These are phyloP conservation scores for Spondyliosoma cantharus DNA, from an alignment of 2,797 vertebrate genomes.

Conservation along the genomic window DNA sequence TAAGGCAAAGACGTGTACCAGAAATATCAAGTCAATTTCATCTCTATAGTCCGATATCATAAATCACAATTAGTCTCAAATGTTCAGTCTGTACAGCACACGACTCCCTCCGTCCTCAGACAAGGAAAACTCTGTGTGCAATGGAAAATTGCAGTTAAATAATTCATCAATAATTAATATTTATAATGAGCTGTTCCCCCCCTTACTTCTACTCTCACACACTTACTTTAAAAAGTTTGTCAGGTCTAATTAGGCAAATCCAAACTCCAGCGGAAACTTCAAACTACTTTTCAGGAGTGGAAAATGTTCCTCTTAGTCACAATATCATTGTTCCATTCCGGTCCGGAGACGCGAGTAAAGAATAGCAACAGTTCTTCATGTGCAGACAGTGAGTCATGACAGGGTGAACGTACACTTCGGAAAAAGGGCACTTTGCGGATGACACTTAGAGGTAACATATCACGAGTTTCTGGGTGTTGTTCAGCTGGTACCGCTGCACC, in stretches of 20 bases:
- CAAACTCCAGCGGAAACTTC: background rate
- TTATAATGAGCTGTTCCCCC: background rate
- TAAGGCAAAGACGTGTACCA: too few relatives aligned
- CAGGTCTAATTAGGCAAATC: slow-evolving; percentile 23
- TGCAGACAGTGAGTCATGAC: slow-evolving; percentile 54
- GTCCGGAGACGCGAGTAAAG: slow-evolving; percentile 17
- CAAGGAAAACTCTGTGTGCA: too few relatives aligned
- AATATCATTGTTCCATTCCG: slow-evolving; percentile 17
- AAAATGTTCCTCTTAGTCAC: slow-evolving; percentile 26
- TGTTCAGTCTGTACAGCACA: too few relatives aligned
- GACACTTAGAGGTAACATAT: slow-evolving; percentile 48
- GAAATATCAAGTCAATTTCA: too few relatives aligned
- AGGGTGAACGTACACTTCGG: slow-evolving; percentile 27
- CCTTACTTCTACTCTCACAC: background rate
- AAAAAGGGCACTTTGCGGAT: slow-evolving; percentile 36
- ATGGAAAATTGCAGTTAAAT: too few relatives aligned
- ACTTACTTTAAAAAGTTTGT: background rate
- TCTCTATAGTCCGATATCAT: too few relatives aligned
- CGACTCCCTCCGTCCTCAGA: too few relatives aligned
- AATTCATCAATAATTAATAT: too few relatives aligned
- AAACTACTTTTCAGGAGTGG: background rate
- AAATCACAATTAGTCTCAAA: too few relatives aligned
- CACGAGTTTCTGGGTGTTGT: slow-evolving; percentile 40
- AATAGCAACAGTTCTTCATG: slow-evolving; percentile 29
- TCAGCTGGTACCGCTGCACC: slow-evolving; percentile 23